Conservation (phyloP, 2,888 invertebrate genomes). For the Heliconius sara region DNA sequence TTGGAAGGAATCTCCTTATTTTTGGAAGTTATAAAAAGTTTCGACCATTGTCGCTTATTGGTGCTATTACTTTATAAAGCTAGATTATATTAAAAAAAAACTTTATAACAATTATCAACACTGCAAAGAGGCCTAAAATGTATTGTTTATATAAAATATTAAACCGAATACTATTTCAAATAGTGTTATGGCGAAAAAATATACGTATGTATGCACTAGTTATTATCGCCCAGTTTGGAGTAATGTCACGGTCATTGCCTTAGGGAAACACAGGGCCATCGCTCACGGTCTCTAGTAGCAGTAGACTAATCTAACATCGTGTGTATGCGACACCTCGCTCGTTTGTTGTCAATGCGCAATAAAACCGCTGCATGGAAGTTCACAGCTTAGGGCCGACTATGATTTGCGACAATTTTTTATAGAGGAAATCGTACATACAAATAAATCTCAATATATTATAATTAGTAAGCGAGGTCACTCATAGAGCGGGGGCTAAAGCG, state of each 20-base stretch:
- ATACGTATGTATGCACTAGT: constrained; percentile 2
- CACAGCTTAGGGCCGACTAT: constrained; percentile 29
- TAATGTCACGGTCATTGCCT: constrained; percentile 44
- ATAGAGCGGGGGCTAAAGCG: too few relatives aligned
- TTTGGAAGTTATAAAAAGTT: not conserved
- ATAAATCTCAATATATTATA: too few relatives aligned
- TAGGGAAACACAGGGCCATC: constrained; percentile 46
- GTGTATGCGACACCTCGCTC: constrained; percentile 69
- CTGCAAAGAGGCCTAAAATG: not conserved
- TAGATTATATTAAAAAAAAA: not conserved
- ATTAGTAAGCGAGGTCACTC: too few relatives aligned
- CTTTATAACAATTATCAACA: not conserved
- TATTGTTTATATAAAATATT: not conserved
- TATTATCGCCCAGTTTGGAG: constrained; percentile 30
- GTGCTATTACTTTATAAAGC: not conserved
- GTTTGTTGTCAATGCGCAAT: constrained; percentile 70
- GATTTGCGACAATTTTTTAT: too few relatives aligned
- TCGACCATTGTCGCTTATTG: too few relatives aligned
- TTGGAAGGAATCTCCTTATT: too few relatives aligned
- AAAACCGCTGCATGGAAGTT: constrained; percentile 45
- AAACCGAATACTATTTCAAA: not conserved
- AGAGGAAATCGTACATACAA: too few relatives aligned
- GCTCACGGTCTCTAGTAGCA: constrained; percentile 51
- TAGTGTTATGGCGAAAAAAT: not conserved
- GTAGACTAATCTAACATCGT: constrained; percentile 63